Percentiles rank a stretch among this genome's conserved stretches.
phyloP scores from a whole-genome alignment of 2,797 vertebrate species.

The Tapirus indicus region DNA sequence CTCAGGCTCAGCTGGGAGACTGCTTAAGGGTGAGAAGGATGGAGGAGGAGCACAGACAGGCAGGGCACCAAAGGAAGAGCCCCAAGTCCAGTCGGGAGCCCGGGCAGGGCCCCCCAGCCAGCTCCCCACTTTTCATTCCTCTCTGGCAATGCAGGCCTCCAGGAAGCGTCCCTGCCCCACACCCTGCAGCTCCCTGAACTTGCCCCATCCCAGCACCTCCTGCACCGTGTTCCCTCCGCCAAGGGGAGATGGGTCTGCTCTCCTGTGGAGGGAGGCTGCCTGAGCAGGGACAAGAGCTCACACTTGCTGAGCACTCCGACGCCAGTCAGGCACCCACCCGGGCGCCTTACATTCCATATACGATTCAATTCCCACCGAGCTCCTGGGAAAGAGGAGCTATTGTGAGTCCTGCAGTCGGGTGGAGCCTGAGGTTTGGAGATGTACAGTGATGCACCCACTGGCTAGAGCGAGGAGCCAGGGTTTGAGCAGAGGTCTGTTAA shows the following conservation, averaged over 20 bases:
- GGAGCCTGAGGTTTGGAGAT: not conserved
- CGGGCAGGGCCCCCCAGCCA: not conserved
- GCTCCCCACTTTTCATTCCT: not conserved
- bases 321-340: accelerated
- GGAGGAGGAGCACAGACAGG: not conserved
- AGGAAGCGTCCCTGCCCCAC: not conserved
- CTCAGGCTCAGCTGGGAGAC: not conserved
- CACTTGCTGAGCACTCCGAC: not conserved
- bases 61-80: not conserved
- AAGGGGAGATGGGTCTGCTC: not conserved
- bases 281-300: no score
- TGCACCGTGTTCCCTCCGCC: accelerated
- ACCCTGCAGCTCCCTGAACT: not conserved
- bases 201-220: not conserved
- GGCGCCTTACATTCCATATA: accelerated
- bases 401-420: not conserved
- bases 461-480: not conserved
- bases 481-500: not conserved
- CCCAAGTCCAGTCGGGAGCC: not conserved
- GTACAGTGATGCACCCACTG: no score
- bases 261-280: not conserved
- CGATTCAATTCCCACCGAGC: not conserved
- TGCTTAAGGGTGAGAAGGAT: not conserved
- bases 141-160: not conserved
- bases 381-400: not conserved